Conservation (phyloP, 2,888 invertebrate genomes). For the Morpho deidamia region DNA sequence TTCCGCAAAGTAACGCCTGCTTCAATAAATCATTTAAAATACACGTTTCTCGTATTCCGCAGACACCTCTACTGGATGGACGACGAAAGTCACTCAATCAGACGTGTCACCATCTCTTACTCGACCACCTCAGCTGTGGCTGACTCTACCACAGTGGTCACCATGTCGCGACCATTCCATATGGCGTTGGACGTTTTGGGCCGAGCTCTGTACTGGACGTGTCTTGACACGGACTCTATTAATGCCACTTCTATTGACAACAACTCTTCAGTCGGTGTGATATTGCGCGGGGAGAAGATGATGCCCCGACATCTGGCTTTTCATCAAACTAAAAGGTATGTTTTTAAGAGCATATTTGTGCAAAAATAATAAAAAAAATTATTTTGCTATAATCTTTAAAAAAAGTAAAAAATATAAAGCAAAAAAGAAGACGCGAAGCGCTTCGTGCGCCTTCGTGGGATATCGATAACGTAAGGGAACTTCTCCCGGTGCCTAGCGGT, state of each 20-base stretch:
- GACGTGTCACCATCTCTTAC: constrained; percentile 75
- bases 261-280: constrained; percentile 81
- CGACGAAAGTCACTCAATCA: constrained; percentile 85
- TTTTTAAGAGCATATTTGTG: not conserved
- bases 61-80: constrained; percentile 85
- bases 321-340: constrained; percentile 87
- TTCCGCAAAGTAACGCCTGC: no score
- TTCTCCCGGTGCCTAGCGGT: no score
- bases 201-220: constrained; percentile 93
- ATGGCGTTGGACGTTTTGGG: constrained; percentile 92
- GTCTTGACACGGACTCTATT: constrained; percentile 88
- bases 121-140: constrained; percentile 49
- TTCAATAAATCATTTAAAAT: no score
- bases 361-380: no score
- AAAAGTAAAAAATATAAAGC: no score
- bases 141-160: constrained; percentile 72
- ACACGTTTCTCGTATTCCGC: constrained; percentile 4
- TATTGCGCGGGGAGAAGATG: constrained; percentile 86
- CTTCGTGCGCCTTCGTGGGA: no score
- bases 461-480: no score
- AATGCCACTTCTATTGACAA: constrained; percentile 89
- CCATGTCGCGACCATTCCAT: constrained; percentile 85
- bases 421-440: no score
- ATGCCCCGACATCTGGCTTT: constrained; percentile 91
- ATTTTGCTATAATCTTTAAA: no score